Percentiles rank a stretch among this genome's conserved stretches.
Conservation (phyloP, 2,797 vertebrate species). For the Girardinus metallicus region DNA sequence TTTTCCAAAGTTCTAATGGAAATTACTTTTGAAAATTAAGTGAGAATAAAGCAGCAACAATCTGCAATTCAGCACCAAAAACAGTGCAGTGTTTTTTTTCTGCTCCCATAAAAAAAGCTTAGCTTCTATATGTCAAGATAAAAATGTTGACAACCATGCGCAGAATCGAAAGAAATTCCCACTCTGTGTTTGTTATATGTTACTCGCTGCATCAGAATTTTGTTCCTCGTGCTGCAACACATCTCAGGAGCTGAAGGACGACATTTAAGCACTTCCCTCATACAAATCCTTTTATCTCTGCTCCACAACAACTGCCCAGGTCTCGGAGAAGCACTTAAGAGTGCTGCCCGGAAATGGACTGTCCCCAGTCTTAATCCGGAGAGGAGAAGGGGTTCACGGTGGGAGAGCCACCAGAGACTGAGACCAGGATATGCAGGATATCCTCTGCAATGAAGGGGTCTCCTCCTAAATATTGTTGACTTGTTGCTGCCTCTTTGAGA, state of each 20-base stretch:
- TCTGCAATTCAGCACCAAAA: neutral
- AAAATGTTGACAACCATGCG: neutral
- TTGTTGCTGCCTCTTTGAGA: conserved; percentile 66
- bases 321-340: conserved; percentile 35
- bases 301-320: conserved; percentile 48
- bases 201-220: conserved; percentile 5
- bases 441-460: conserved; percentile 45
- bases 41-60: neutral
- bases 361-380: conserved; percentile 21
- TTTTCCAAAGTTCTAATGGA: neutral
- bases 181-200: neutral
- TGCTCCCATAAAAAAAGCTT: neutral
- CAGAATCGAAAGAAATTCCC: neutral
- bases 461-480: conserved; percentile 54
- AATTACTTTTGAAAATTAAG: neutral
- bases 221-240: conserved; percentile 31
- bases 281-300: conserved; percentile 66
- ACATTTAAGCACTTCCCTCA: conserved; percentile 34
- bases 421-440: conserved; percentile 35
- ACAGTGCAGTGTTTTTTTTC: neutral
- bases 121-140: neutral
- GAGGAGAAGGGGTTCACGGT: conserved; percentile 30
- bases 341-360: conserved; percentile 36
- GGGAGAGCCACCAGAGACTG: conserved; percentile 27
- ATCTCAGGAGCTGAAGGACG: conserved; percentile 36